Base-by-base conservation (phyloP, 2,888 invertebrate species). In the Aelia acuminata region DNA sequence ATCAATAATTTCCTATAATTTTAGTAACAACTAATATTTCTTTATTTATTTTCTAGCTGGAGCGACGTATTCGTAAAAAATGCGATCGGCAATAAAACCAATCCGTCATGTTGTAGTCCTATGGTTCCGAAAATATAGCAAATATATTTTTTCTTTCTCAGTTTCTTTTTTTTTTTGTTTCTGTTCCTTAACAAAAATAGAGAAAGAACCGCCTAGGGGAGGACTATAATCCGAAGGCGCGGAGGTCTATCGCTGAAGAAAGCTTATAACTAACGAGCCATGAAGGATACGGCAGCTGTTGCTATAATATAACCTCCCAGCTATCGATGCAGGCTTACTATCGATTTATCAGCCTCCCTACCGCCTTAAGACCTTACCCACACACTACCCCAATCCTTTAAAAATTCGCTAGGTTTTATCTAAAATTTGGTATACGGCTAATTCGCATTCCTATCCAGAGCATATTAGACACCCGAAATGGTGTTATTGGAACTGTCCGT, bases 231-330 rank as follows among this genome's bases (percentile, higher is more conserved):
- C 57, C 57, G 26, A n/a, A 26, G 57, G n/a, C n/a, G n/a, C 13
- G 26, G 57, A 57, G 57, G 10, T 13, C 26, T 57, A 57, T 57
- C 1, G 26, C 63, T 7, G 35, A 70, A 70, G 31, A 70, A 70
- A 70, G 63, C 63, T 70, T 70, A 70, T 63, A 70, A 70, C 63
- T 70, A 70, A 70, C 63, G 63, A 70, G 18, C 31, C 63, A 35
- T 70, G 18, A 70, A 70, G 63, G 63, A 70, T 70, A 35, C 63
- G 35, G 63, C 63, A 70, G 63, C 63, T 70, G 63, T 70, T 70
- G 63, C 63, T 70, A 70, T 70, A 70, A 70, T 70, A 35, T 70
- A 70, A 70, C 63, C 63, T 70, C 13, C 35, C n/a, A 70, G 63
- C 35, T 70, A 70, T 35, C 63, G 63, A 70, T 70, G 15, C 63